Conservation (phyloP, 2,113 vertebrate genomes). For the Candoia aspera region DNA sequence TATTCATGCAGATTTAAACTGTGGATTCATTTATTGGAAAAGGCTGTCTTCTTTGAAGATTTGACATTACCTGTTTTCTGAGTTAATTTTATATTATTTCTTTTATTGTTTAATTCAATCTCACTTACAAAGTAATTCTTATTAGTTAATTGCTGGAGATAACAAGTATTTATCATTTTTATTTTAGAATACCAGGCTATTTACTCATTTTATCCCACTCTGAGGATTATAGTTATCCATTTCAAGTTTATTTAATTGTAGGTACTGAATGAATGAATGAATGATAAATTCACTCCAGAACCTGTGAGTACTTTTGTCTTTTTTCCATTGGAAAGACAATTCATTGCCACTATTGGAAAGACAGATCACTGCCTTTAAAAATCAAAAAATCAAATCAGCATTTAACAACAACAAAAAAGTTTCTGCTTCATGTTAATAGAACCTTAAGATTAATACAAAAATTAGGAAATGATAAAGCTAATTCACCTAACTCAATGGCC, state of each 20-base stretch:
- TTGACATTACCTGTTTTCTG: conserved; percentile 57
- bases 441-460: conserved; percentile 24
- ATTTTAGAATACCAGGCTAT: conserved; percentile 73
- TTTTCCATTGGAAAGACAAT: conserved; percentile 44
- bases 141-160: conserved; percentile 73
- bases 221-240: conserved; percentile 66
- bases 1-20: conserved; percentile 56
- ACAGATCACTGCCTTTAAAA: not conserved
- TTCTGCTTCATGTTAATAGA: conserved; percentile 16
- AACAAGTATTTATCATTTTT: conserved; percentile 70
- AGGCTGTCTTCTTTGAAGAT: conserved; percentile 59
- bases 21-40: conserved; percentile 52
- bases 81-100: conserved; percentile 61
- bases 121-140: conserved; percentile 66
- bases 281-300: conserved; percentile 55
- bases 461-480: not conserved
- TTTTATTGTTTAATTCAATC: conserved; percentile 69
- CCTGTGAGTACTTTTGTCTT: conserved; percentile 63
- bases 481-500: conserved; percentile 6
- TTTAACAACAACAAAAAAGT: conserved; percentile 6
- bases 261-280: conserved; percentile 60
- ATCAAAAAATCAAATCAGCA: conserved; percentile 26
- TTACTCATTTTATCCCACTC: conserved; percentile 64
- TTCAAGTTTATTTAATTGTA: conserved; percentile 72
- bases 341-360: not conserved